A percentile compares a stretch with the other conserved stretches of the same genome.
phyloP scores from a whole-genome alignment of 2,888 invertebrate species.

The Rhagonycha fulva region DNA sequence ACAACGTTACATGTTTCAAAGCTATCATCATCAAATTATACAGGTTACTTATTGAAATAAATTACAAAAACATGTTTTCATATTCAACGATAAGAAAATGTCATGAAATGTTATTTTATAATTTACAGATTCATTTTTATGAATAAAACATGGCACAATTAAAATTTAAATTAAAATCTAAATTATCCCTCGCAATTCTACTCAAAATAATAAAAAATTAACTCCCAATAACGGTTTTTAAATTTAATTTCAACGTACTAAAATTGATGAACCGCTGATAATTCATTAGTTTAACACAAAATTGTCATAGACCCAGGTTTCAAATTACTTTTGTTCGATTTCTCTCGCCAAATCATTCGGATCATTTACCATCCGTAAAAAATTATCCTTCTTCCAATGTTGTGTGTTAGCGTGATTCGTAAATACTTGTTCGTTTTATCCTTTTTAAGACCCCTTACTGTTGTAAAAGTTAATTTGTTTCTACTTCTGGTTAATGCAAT shows the following conservation, averaged over 20 bases:
- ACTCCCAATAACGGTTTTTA: background rate
- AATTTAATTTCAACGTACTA: background rate
- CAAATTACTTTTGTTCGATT: conserved; percentile 36
- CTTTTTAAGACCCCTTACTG: conserved; percentile 6
- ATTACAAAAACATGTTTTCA: background rate
- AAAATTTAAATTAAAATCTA: background rate
- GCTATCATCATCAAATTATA: background rate
- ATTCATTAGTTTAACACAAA: conserved; percentile 34
- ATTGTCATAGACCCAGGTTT: conserved; percentile 31
- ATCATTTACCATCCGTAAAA: conserved; percentile 45
- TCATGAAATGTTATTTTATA: background rate
- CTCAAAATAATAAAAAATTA: background rate
- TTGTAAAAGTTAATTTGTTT: background rate
- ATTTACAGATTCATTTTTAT: background rate
- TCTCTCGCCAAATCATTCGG: conserved; percentile 43
- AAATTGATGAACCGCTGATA: conserved; percentile 25
- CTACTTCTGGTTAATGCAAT: too few relatives aligned
- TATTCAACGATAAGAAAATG: background rate
- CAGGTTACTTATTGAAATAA: background rate
- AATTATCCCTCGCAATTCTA: background rate
- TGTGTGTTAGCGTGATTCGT: conserved; percentile 38
- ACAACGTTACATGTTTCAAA: background rate
- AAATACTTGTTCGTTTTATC: conserved; percentile 41
- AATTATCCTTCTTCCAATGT: conserved; percentile 39
- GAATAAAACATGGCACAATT: background rate